Evolutionary conservation across 2,888 invertebrate genomes (phyloP), one percentile per base, ranked within the genome.

Genomic region (Stratiomys singularior): DNA sequence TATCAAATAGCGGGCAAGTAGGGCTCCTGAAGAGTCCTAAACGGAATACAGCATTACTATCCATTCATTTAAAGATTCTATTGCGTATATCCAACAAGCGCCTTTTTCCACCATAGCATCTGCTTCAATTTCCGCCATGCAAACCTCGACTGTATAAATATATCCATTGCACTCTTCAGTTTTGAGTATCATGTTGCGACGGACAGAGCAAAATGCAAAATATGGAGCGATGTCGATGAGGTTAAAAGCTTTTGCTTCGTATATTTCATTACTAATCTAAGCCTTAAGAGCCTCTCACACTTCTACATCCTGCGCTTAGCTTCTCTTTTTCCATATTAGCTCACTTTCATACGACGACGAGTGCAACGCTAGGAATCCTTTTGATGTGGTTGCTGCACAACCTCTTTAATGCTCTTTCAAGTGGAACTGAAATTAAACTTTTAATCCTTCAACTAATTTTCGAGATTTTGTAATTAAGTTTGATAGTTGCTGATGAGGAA

Each of bases 361-460:
- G 56, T 56, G 37, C 9, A 37, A 37, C 37, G 58, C 58, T 58
- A n/a, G 56, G 72, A 72, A 72, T 72, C 72, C 58, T 72, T 72
- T 72, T 72, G 72, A 72, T 30, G 72, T 72, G 72, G 72, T 72
- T 72, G 58, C 56, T 21, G 37, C 46, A 37, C 37, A 72, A 72
- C 56, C 58, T 69, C 47, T 72, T 72, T 28, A 58, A 72, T 72
- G 72, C 46, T 56, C 30, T 56, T 56, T 28, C 72, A 72, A 72
- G 72, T 69, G 69, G 69, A 69, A 69, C 52, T 47, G 69, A 69
- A 69, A 69, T 69, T 46, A 69, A 69, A 69, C 47, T 69, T 69
- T 69, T 69, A 72, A 72, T 58, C 72, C 72, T 56, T 72, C 72
- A 72, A 72, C 58, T 72, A 72, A 52, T 72, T 72, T 56, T 58